A percentile compares a stretch with the other conserved stretches of the same genome.
Conservation (phyloP, 2,888 invertebrate species). For the Agrotis segetum region DNA sequence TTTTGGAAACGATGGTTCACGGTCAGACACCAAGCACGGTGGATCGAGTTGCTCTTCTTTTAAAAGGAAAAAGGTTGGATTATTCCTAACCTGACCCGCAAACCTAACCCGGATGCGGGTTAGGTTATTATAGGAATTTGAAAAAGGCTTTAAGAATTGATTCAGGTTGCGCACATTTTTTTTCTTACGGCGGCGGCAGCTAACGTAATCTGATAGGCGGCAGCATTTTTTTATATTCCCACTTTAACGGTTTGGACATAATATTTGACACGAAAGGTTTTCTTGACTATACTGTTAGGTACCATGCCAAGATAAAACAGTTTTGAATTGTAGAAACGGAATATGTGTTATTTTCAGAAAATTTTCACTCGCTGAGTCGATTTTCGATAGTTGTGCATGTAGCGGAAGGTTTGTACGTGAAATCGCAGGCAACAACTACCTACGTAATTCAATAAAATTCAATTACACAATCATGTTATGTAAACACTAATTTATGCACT, state of each 20-base stretch:
- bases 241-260: no score
- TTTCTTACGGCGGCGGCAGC: no score
- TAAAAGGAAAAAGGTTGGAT: no score
- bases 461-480: conserved; percentile 1
- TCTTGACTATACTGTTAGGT: neutral
- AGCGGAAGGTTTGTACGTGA: neutral
- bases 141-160: no score
- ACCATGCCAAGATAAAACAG: neutral
- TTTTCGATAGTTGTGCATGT: no score
- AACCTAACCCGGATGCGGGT: no score
- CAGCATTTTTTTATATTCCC: no score
- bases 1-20: neutral
- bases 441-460: neutral
- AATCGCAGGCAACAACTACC: neutral
- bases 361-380: neutral
- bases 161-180: no score
- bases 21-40: neutral
- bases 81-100: no score
- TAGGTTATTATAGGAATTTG: no score
- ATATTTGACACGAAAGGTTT: neutral
- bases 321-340: neutral
- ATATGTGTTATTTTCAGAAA: neutral
- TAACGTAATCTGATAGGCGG: no score
- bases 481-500: neutral
- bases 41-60: no score